Evolutionary conservation across 2,113 vertebrate genomes (phyloP).

Genomic region (Gymnocephalus cernua): DNA sequence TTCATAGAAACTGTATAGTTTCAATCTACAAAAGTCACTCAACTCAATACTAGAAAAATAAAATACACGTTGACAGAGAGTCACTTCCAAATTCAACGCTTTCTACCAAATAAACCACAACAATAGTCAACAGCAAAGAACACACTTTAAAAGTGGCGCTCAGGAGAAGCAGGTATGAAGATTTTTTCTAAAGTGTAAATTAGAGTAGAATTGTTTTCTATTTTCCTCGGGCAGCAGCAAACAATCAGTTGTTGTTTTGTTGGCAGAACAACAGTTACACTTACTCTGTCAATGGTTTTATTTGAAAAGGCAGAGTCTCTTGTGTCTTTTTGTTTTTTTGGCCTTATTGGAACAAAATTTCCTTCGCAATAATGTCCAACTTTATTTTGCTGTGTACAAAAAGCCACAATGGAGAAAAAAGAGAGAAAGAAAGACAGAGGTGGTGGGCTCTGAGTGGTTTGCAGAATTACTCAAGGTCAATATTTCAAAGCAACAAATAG

Average conservation of each 20-base stretch:
- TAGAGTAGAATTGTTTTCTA: constrained; percentile 40
- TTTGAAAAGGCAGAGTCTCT: constrained; percentile 48
- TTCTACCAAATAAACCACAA: constrained; percentile 65
- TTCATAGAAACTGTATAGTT: constrained; percentile 19
- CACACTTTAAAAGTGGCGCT: constrained; percentile 62
- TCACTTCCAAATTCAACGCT: constrained; percentile 60
- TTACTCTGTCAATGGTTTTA: constrained; percentile 27
- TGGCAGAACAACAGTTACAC: constrained; percentile 37
- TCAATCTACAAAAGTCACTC: constrained; percentile 1
- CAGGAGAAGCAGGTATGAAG: constrained; percentile 47
- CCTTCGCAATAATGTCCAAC: constrained; percentile 79
- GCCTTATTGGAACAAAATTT: constrained; percentile 70
- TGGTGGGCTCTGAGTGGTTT: background rate
- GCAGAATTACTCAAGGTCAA: background rate
- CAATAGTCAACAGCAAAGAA: constrained; percentile 28
- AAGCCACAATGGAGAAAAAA: constrained; percentile 55
- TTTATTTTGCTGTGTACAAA: constrained; percentile 69
- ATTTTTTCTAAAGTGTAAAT: constrained; percentile 52
- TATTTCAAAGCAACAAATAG: constrained; percentile 22
- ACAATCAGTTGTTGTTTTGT: constrained; percentile 61
- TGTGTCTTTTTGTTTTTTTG: constrained; percentile 42
- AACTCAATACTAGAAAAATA: background rate
- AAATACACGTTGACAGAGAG: constrained; percentile 30
- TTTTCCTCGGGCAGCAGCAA: constrained; percentile 49
- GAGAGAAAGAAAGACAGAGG: constrained; percentile 26